phyloP scores from a whole-genome alignment of 2,113 vertebrate genomes.

The Psittacula cyanocephala region DNA sequence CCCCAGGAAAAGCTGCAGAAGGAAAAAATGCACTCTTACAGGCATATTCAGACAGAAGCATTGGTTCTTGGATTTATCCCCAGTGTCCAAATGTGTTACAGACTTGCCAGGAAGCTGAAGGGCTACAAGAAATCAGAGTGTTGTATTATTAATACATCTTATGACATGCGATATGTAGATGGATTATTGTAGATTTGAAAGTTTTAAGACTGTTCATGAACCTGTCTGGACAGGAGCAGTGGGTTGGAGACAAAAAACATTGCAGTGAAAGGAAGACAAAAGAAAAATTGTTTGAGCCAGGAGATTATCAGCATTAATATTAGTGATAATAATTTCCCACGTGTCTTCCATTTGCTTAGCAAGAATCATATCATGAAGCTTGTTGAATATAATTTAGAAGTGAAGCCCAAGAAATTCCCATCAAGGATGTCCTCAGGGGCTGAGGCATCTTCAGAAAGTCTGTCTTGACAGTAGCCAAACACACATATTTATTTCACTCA shows the following conservation, averaged over 20 bases:
- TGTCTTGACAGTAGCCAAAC: background rate
- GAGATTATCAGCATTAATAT: background rate
- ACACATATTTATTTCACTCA: background rate
- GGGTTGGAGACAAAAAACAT: background rate
- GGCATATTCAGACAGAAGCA: background rate
- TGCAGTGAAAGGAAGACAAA: background rate
- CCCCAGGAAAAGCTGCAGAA: background rate
- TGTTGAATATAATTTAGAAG: background rate
- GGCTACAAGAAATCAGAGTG: background rate
- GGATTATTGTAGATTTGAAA: background rate
- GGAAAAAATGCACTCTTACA: background rate
- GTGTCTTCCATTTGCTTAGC: background rate
- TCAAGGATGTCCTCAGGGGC: background rate
- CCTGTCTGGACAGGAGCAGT: background rate
- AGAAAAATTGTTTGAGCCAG: background rate
- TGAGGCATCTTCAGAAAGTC: background rate
- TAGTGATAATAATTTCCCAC: background rate
- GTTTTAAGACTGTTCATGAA: background rate
- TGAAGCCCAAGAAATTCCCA: background rate
- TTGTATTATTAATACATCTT: background rate
- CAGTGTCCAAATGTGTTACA: background rate
- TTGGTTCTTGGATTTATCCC: background rate
- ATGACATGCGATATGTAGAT: background rate
- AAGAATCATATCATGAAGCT: background rate
- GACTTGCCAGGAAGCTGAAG: background rate